Percentiles rank a stretch among this genome's conserved stretches.
Evolutionary conservation across 2,113 vertebrate species (phyloP).

Genomic region (Sylvietta virens): DNA sequence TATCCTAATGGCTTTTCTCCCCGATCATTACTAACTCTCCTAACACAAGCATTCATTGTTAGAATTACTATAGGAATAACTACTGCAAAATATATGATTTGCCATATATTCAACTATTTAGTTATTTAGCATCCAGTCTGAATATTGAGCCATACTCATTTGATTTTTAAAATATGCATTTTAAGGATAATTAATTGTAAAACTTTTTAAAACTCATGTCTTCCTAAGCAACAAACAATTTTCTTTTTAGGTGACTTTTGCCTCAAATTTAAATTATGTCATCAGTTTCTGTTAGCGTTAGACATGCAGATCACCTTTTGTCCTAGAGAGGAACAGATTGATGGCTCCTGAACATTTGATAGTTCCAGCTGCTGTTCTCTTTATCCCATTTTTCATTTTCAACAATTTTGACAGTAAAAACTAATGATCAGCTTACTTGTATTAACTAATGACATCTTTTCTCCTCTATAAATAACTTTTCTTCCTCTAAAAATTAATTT

Average conservation of each 20-base stretch:
- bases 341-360: neutral
- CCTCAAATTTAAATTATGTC: neutral
- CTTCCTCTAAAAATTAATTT: neutral
- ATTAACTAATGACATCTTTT: neutral
- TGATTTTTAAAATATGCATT: neutral
- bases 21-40: neutral
- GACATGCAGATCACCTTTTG: neutral
- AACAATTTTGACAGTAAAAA: neutral
- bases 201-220: neutral
- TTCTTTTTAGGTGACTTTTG: neutral
- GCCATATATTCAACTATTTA: neutral
- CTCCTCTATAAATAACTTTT: neutral
- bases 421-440: neutral
- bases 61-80: neutral
- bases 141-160: neutral
- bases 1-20: neutral
- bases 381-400: neutral
- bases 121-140: neutral
- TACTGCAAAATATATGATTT: neutral
- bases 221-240: neutral
- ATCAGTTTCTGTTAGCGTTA: neutral
- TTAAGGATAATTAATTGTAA: neutral
- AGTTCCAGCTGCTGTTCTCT: neutral
- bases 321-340: neutral
- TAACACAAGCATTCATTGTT: neutral